Conservation (phyloP, 2,797 vertebrate species). For the Kryptolebias ocellatus region DNA sequence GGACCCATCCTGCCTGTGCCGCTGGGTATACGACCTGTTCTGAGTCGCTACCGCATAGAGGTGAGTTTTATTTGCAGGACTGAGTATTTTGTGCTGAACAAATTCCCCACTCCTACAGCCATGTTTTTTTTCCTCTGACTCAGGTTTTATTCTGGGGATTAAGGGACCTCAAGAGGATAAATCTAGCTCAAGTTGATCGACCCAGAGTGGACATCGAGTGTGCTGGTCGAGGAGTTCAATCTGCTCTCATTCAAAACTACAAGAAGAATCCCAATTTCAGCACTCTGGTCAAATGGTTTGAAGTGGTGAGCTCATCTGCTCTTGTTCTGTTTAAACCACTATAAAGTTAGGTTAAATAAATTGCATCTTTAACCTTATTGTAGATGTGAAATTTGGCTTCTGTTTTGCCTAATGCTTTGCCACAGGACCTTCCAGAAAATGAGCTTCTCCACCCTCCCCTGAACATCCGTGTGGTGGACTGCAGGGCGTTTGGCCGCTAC, state of each 20-base stretch:
- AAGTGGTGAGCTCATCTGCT: conserved; percentile 88
- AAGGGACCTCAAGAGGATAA: conserved; percentile 95
- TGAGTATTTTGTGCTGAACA: not conserved
- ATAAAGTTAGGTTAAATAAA: not conserved
- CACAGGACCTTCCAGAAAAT: conserved; percentile 92
- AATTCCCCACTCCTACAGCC: not conserved
- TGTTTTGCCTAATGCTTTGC: not conserved
- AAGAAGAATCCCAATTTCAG: conserved; percentile 99
- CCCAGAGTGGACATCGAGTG: conserved; percentile 98
- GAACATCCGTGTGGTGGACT: conserved; percentile 94
- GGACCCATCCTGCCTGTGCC: conserved; percentile 96
- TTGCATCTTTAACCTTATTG: not conserved
- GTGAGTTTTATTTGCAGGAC: conserved; percentile 67
- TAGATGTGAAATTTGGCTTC: not conserved
- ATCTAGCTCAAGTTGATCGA: conserved; percentile 94
- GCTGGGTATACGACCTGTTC: conserved; percentile 90
- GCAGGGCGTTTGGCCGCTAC: conserved; percentile 94
- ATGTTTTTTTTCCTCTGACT: conserved; percentile 6
- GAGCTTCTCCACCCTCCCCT: conserved; percentile 96
- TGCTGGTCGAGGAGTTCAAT: conserved; percentile 93
- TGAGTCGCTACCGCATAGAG: conserved; percentile 97
- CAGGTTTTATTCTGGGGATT: conserved; percentile 98
- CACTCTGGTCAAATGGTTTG: conserved; percentile 98
- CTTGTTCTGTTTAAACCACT: not conserved
- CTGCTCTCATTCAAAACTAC: conserved; percentile 94